Percentiles rank a stretch among this genome's conserved stretches.
Conservation (phyloP, 2,113 vertebrate species). For the Chaetodon trifascialis region DNA sequence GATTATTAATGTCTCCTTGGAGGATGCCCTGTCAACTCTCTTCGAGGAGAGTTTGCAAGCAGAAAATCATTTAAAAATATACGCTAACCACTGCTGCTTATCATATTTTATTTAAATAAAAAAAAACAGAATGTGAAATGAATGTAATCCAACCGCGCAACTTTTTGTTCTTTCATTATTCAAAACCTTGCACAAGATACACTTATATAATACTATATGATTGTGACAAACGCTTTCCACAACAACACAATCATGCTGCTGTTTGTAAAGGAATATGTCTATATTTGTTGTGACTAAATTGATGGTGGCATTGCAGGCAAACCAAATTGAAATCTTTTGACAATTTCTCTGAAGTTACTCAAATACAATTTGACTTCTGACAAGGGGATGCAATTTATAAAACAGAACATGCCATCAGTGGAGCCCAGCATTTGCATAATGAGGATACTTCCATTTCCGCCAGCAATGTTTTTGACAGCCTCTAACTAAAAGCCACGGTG, state of each 20-base stretch:
- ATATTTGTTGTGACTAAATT: conserved; percentile 90
- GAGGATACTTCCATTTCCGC: conserved; percentile 92
- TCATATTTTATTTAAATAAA: conserved; percentile 94
- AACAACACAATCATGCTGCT: conserved; percentile 86
- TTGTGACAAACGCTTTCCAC: conserved; percentile 85
- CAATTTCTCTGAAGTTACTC: conserved; percentile 95
- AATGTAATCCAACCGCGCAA: conserved; percentile 86
- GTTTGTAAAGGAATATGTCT: conserved; percentile 89
- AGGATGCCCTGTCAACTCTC: conserved; percentile 88
- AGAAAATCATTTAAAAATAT: conserved; percentile 93
- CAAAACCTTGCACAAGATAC: conserved; percentile 70
- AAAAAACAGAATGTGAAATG: conserved; percentile 85
- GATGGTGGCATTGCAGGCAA: conserved; percentile 87
- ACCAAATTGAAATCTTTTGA: conserved; percentile 93
- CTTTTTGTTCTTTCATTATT: conserved; percentile 76
- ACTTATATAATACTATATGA: conserved; percentile 85
- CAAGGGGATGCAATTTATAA: conserved; percentile 95
- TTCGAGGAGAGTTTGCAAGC: conserved; percentile 74
- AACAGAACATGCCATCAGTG: conserved; percentile 95
- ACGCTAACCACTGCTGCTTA: conserved; percentile 89
- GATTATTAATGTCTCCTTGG: conserved; percentile 95
- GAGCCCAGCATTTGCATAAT: conserved; percentile 93
- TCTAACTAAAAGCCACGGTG: conserved; percentile 85
- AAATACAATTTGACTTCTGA: conserved; percentile 98
- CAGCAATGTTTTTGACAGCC: conserved; percentile 92